A percentile compares a stretch with the other conserved stretches of the same genome.
phyloP scores from a whole-genome alignment of 2,888 invertebrate genomes.

The Oegoconia quadripuncta region DNA sequence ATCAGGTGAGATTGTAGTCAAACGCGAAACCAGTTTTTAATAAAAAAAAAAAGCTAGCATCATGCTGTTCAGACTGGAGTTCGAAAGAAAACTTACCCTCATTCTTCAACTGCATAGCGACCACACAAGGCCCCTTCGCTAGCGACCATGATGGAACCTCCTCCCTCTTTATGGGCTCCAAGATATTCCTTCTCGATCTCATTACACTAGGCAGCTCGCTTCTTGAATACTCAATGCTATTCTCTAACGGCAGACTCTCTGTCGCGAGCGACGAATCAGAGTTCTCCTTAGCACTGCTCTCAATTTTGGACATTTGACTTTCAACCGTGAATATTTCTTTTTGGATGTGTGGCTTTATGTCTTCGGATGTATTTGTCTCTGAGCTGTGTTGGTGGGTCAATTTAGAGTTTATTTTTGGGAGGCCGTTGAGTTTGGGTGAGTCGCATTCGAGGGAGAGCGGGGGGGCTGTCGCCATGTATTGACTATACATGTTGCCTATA shows the following conservation, averaged over 20 bases:
- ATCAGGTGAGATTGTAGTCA: no score
- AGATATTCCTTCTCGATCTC: conserved; percentile 57
- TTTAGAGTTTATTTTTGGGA: conserved; percentile 46
- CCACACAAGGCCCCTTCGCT: conserved; percentile 56
- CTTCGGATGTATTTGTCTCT: conserved; percentile 64
- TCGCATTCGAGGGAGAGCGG: conserved; percentile 53
- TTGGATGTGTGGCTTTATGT: conserved; percentile 53
- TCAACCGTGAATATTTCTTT: conserved; percentile 20
- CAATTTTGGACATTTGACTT: conserved; percentile 31
- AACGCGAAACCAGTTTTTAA: no score
- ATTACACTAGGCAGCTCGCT: conserved; percentile 53
- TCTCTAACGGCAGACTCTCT: conserved; percentile 7
- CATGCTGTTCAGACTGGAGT: no score
- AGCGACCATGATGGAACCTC: conserved; percentile 65
- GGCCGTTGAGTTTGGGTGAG: conserved; percentile 48
- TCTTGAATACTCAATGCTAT: conserved; percentile 26
- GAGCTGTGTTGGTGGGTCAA: conserved; percentile 56
- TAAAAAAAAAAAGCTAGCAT: no score
- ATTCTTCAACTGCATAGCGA: conserved; percentile 55
- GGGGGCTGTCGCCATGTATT: conserved; percentile 71
- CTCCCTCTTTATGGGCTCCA: conserved; percentile 65
- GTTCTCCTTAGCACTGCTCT: conserved; percentile 26
- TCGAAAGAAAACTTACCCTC: conserved; percentile 27
- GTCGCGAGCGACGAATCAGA: conserved; percentile 6
- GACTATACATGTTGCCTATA: conserved; percentile 75